Percentiles rank a stretch among this genome's conserved stretches.
Evolutionary conservation across 2,797 vertebrate genomes (phyloP).

Genomic region (Coendou prehensilis): DNA sequence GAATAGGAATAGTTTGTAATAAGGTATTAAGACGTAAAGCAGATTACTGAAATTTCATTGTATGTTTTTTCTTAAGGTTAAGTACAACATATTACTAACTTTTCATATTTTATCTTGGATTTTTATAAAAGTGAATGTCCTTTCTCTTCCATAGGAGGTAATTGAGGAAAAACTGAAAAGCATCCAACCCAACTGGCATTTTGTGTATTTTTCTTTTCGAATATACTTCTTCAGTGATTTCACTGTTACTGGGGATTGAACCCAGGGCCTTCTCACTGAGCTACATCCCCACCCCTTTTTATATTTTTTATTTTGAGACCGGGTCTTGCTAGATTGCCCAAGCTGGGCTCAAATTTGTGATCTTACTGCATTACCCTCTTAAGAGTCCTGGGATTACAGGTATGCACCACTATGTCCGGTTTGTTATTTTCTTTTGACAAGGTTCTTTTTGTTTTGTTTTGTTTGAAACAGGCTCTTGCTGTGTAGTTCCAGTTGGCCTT

Average conservation of each 20-base stretch:
- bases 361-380: neutral
- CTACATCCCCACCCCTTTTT: neutral
- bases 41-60: neutral
- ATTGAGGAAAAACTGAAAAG: constrained; percentile 1
- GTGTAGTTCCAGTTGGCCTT: neutral
- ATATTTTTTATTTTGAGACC: neutral
- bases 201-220: constrained; percentile 46
- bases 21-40: neutral
- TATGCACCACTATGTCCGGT: neutral
- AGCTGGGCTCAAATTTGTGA: neutral
- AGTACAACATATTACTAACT: neutral
- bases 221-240: constrained; percentile 27
- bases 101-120: neutral
- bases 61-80: constrained; percentile 7
- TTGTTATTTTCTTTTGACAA: neutral
- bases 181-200: neutral
- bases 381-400: neutral
- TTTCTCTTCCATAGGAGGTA: neutral
- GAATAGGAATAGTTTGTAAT: neutral
- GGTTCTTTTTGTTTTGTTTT: neutral
- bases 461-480: neutral
- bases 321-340: neutral
- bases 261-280: neutral
- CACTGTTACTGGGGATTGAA: neutral
- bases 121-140: constrained; percentile 33